Evolutionary conservation across 1,140 invertebrate genomes (phyloP), one percentile per base, ranked within the genome.

Genomic region (Oppia nitens): DNA sequence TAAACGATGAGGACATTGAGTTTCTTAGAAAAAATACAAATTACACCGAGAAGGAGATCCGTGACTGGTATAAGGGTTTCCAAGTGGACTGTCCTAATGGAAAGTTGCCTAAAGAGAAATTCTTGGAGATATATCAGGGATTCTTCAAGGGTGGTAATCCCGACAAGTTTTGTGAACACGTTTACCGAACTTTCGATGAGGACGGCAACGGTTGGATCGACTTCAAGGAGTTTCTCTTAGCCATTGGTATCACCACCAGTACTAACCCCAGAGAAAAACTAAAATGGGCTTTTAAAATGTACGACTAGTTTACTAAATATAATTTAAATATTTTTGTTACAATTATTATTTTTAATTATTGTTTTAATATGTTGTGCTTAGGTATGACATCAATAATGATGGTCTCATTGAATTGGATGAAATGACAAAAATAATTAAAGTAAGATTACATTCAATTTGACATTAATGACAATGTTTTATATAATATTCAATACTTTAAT

Each of bases 81-180:
- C 82, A 98, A 92, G 89, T 95, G 91, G 95, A 99, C 75, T 99
- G 94, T 77, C 95, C 95, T 17, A 94, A 95, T 72, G 95, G 95
- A 60, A 81, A 91, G 71, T 75, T 98, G 67, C 96, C 92, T 48
- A 90, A 92, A 54, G 86, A 88, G 56, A 98, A 98, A 76, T 98
- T 99, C 73, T 89, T 98, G 67, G 93, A 98, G 76, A 96, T 97
- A 83, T 98, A 98, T 77, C 95, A 92, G 81, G 91, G 90, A 85
- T 92, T 98, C 78, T 98, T 97, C 76, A 93, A 94, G 12, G 91
- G 87, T 67, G 93, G 95, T 55, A 93, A 96, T 70, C 94, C 94
- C 23, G 90, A 97, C 71, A 90, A 95, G 74, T 98, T 98, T 75
- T 98, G 94, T 72, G 90, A 97, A 69, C 94, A 98, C 72, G 93